Base-by-base conservation (phyloP, 2,113 vertebrate genomes). In the Pygoscelis adeliae region DNA sequence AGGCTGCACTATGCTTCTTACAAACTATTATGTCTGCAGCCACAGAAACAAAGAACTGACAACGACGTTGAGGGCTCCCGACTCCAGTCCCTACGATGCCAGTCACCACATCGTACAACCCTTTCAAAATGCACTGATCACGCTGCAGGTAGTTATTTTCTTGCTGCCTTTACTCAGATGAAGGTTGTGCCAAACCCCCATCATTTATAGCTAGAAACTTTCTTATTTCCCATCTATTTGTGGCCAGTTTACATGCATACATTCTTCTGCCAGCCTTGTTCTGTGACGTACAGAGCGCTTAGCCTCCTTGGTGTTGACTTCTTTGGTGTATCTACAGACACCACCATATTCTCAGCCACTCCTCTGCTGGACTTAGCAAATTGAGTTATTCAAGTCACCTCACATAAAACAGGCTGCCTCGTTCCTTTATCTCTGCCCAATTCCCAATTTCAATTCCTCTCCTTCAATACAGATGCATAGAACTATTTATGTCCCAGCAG, bases 1-100 rank as follows among this genome's bases (percentile, higher is more conserved):
- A 49, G 50, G 52, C 50, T 55, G n/a, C 67, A 14, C 34, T 42
- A 13, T 5, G 2, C 36, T 70, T 46, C 23, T 58, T 49, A 47
- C 27, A 62, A 77, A 55, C 26, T 4, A 5, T 27, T 52, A 19
- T 5, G 23, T 61, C 34, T 73, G 52, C 62, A 79, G 56, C 47
- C 40, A 32, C 23, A 16, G 44, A 46, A 55, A 53, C 7, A 36
- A 70, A 79, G 42, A 88, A 61, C 36, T 52, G 52, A 56, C 55
- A 72, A 79, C 2, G 1, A 32, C 7, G 2, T 4, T n/a, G 46
- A 73, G 18, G 42, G 72, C 30, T 72, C 29, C 42, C 0, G 0
- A 19, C 27, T 47, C 29, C 59, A 49, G 65, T 27, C 50, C 36
- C 58, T 73, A 8, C 1, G 0, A 40, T 67, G 56, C 44, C 69